Base-by-base conservation (phyloP, 2,888 invertebrate species). In the Melolontha melolontha region DNA sequence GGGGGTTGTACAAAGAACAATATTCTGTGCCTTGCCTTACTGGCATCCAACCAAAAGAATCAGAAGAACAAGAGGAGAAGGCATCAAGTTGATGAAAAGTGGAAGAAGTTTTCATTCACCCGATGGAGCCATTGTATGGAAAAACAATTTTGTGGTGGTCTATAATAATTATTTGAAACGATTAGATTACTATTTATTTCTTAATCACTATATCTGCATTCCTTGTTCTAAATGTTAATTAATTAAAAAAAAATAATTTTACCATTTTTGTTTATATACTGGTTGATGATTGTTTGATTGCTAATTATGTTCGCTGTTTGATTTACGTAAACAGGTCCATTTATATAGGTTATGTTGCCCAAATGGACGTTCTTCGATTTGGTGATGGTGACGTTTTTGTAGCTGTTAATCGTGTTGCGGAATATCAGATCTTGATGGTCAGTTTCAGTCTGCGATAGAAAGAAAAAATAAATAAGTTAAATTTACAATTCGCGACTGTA, bases 261-360 rank as follows among this genome's bases (percentile, higher is more conserved):
- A 42, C 42, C 39, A 22, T 59, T 29, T 7, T 44, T 39, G 17
- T 49, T 50, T 44, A 22, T 12, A 44, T 49, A 34, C 27, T 67
- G 63, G 14, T 67, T 67, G 16, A 67, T 42, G 14, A 52, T 54
- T 1, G 72, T 72, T 41, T 70, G 71, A 40, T 68, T 68, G 57
- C 72, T 71, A 2, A 72, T 42, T 22, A 70, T 70, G 1, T 71
- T 64, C 6, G 67, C 57, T 12, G 68, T 70, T 63, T 75, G 71
- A 47, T 76, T 82, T 40, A 84, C 80, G 68, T 83, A 81, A 67
- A 85, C 79, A 7, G 85, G 84, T 5, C 85, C 85, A 65, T 83
- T 85, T 12, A 86, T 82, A 54, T 85, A 82, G n/a, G 84, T 85
- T 1, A 85, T 80, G 75, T 86, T 85, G 29, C 86, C 86, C 62